phyloP scores from a whole-genome alignment of 2,113 vertebrate genomes.

The Plestiodon gilberti region DNA sequence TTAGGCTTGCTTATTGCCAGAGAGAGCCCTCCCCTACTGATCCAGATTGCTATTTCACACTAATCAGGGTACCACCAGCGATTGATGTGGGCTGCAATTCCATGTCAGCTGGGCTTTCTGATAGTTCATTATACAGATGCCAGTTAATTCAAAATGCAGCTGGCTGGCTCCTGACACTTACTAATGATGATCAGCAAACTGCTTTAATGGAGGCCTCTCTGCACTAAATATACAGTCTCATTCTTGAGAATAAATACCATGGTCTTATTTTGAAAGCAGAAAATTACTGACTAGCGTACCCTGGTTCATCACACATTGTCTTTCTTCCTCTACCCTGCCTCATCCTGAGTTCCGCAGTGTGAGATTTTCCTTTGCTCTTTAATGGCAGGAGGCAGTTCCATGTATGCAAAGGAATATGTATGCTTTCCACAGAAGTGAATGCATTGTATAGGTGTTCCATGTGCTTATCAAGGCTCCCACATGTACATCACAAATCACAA shows the following conservation, averaged over 20 bases:
- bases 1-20: constrained; percentile 60
- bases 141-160: constrained; percentile 65
- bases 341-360: background rate
- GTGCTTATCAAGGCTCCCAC: background rate
- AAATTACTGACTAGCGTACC: background rate
- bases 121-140: constrained; percentile 67
- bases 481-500: background rate
- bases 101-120: constrained; percentile 59
- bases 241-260: constrained; percentile 49
- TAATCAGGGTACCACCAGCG: constrained; percentile 55
- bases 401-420: background rate
- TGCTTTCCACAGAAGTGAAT: background rate
- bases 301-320: background rate
- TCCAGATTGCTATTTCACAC: constrained; percentile 43
- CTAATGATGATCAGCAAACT: constrained; percentile 62
- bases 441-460: too few relatives aligned
- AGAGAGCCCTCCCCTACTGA: constrained; percentile 54
- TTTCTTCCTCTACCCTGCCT: too few relatives aligned
- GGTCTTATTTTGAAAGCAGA: constrained; percentile 42
- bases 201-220: constrained; percentile 45
- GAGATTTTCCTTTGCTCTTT: background rate
- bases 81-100: constrained; percentile 50
- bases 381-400: background rate
- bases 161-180: constrained; percentile 62
- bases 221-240: constrained; percentile 37